Conservation (phyloP, 2,888 invertebrate species). For the Xestia c-nigrum region DNA sequence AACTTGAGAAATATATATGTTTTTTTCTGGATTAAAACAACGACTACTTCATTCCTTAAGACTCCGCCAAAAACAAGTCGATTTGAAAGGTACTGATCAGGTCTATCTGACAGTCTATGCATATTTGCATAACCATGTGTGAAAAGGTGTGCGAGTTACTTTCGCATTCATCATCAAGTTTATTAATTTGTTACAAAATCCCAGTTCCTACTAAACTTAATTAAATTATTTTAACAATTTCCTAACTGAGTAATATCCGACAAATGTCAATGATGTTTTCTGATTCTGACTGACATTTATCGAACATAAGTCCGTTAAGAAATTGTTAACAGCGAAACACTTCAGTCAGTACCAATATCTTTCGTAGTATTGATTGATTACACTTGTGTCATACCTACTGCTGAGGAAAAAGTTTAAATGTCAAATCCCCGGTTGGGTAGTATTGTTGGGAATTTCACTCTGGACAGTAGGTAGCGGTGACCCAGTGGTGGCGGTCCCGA, state of each 20-base stretch:
- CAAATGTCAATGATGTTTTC: slow-evolving; percentile 25
- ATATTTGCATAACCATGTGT: not conserved
- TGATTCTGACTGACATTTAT: slow-evolving; percentile 23
- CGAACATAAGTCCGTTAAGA: not conserved
- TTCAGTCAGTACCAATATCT: not conserved
- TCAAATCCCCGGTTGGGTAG: not conserved
- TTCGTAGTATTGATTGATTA: not conserved
- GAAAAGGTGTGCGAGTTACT: not conserved
- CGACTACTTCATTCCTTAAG: too few species aligned
- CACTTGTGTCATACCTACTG: slow-evolving; percentile 10
- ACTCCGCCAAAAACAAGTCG: too few species aligned
- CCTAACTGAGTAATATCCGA: not conserved
- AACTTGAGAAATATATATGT: too few species aligned
- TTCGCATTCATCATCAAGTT: not conserved
- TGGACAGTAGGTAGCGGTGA: not conserved
- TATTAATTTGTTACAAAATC: not conserved
- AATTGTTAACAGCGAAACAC: slow-evolving; percentile 4
- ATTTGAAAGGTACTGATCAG: not conserved
- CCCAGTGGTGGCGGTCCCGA: too few species aligned
- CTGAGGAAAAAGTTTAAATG: not conserved
- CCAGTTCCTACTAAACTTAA: not conserved
- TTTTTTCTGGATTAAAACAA: too few species aligned
- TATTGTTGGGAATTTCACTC: not conserved
- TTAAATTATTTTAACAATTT: not conserved
- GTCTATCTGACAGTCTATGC: not conserved